Percentiles rank a stretch among this genome's conserved stretches.
Evolutionary conservation across 2,888 invertebrate genomes (phyloP).

Genomic region (Junonia oenone): DNA sequence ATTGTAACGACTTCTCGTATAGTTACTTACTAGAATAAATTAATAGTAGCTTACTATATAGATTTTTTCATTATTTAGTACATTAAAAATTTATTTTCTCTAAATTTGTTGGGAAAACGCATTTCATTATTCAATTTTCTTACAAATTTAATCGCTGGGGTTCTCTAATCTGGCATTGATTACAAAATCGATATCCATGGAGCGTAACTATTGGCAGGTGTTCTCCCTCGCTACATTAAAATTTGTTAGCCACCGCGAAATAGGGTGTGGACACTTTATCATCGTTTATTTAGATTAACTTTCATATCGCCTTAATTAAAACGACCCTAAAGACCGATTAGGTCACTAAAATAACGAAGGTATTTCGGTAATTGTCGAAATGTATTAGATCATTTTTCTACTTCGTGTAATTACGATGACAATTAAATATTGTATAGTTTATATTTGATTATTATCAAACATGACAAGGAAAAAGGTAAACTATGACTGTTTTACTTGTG

Average conservation of each 20-base stretch:
- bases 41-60: too few relatives aligned
- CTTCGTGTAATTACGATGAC: neutral
- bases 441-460: neutral
- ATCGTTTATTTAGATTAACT: slow-evolving; percentile 49
- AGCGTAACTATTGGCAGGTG: slow-evolving; percentile 61
- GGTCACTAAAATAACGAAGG: slow-evolving; percentile 14
- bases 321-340: slow-evolving; percentile 32
- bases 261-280: slow-evolving; percentile 52
- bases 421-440: neutral
- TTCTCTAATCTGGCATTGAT: slow-evolving; percentile 65
- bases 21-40: too few relatives aligned
- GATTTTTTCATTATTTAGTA: too few relatives aligned
- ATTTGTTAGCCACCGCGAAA: slow-evolving; percentile 45
- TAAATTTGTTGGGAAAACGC: too few relatives aligned
- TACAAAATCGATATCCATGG: slow-evolving; percentile 64
- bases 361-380: slow-evolving; percentile 16
- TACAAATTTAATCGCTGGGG: slow-evolving; percentile 29
- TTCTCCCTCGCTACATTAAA: slow-evolving; percentile 55
- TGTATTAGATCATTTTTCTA: neutral
- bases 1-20: slow-evolving; percentile 41
- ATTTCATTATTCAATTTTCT: slow-evolving; percentile 34
- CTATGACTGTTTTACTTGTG: neutral
- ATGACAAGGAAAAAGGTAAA: neutral
- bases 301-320: slow-evolving; percentile 39
- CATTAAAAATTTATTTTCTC: too few relatives aligned